Evolutionary conservation across 2,888 invertebrate genomes (phyloP), one percentile per base, ranked within the genome.

Genomic region (Dryadula phaetusa): DNA sequence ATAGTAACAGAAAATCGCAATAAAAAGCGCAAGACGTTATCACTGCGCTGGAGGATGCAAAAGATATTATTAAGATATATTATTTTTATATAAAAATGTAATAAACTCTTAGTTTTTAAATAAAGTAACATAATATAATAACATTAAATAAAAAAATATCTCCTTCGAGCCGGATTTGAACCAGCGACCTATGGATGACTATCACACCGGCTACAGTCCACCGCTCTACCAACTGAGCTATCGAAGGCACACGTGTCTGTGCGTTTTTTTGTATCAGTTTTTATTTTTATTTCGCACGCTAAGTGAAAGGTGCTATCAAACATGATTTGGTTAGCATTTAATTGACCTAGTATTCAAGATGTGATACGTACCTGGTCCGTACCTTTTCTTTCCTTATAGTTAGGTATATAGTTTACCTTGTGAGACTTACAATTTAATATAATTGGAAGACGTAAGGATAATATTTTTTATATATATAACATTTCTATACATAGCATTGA

Each of bases 141-240:
- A 18, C 10, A n/a, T 52, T 0, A 25, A 28, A 16, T 49, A 4
- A 16, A 80, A 80, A 77, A 71, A 22, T 75, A 58, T 94, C n/a
- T n/a, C 94, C 94, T 94, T 94, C 94, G 94, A 94, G 93, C 94
- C 94, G 94, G 94, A 94, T 94, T 94, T 94, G 94, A 94, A 94
- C 94, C 94, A 94, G 94, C 93, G 94, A 94, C 94, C 94, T 94
- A 94, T 94, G 94, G 94, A 94, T 94, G 20, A 49, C 70, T 37
- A 22, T 68, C 54, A 8, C 4, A 66, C 72, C 87, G 79, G 65
- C 90, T 91, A 92, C 91, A 92, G 92, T 92, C 91, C 90, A 92
- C 93, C 92, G 92, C 91, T 93, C 92, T 93, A 93, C 93, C 93
- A 92, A 92, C 92, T 93, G 92, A 93, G 92, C 93, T 93, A 93